phyloP scores from a whole-genome alignment of 2,888 invertebrate species.

The Seladonia tumulorum region DNA sequence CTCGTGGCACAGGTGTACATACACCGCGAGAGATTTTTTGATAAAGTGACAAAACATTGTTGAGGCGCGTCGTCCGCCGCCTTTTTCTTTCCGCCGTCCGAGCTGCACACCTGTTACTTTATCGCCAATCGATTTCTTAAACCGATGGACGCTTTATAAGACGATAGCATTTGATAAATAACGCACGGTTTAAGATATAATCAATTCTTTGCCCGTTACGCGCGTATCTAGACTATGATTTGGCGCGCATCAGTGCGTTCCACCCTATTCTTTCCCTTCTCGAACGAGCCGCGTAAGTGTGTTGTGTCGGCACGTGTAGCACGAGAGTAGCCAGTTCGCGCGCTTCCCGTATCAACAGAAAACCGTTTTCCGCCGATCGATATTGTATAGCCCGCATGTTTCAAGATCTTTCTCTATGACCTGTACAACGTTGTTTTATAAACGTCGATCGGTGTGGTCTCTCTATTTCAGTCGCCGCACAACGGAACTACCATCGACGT shows the following conservation, averaged over 20 bases:
- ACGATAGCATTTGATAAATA: conserved; percentile 39
- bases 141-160: conserved; percentile 7
- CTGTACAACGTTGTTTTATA: background rate
- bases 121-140: conserved; percentile 21
- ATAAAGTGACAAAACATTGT: conserved; percentile 17
- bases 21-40: background rate
- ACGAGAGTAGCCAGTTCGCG: background rate
- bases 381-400: no score
- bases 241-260: background rate
- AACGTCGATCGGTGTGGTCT: background rate
- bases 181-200: background rate
- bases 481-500: background rate
- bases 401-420: background rate
- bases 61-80: background rate
- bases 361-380: background rate
- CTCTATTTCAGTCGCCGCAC: background rate
- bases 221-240: background rate
- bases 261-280: background rate
- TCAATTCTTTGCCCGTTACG: background rate
- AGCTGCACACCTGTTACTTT: conserved; percentile 40
- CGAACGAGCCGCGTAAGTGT: background rate
- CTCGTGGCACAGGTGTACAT: background rate
- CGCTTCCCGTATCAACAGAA: background rate
- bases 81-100: background rate
- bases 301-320: background rate